Percentiles rank a stretch among this genome's conserved stretches.
Evolutionary conservation across 2,888 invertebrate species (phyloP).

Genomic region (Molorchus minor): DNA sequence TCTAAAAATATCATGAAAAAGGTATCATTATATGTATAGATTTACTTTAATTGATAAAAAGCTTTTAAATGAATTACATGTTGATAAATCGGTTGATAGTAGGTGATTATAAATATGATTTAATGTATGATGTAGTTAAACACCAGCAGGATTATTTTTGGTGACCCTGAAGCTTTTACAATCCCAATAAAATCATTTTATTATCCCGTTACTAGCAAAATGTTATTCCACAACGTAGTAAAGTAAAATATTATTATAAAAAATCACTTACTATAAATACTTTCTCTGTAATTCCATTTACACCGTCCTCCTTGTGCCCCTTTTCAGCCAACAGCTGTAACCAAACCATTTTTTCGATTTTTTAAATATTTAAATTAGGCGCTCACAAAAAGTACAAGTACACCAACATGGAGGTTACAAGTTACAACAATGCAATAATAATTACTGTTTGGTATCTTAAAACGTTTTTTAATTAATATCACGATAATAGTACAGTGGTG

Average conservation of each 20-base stretch:
- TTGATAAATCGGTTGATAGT: no score
- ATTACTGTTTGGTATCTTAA: background rate
- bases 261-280: conserved; percentile 68
- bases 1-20: no score
- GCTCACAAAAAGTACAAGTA: conserved; percentile 16
- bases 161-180: background rate
- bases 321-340: conserved; percentile 75
- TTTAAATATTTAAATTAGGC: conserved; percentile 17
- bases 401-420: conserved; percentile 19
- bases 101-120: no score
- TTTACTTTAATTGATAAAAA: no score
- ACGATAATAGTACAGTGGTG: background rate
- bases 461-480: background rate
- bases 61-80: no score
- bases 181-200: background rate
- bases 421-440: background rate
- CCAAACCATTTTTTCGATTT: conserved; percentile 24
- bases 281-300: conserved; percentile 75
- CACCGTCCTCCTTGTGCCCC: conserved; percentile 74
- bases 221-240: background rate
- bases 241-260: background rate
- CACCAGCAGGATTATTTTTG: no score
- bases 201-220: background rate
- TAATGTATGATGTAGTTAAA: no score
- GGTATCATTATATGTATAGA: no score